Evolutionary conservation across 1,140 invertebrate genomes (phyloP).

Genomic region (Portunus trituberculatus): DNA sequence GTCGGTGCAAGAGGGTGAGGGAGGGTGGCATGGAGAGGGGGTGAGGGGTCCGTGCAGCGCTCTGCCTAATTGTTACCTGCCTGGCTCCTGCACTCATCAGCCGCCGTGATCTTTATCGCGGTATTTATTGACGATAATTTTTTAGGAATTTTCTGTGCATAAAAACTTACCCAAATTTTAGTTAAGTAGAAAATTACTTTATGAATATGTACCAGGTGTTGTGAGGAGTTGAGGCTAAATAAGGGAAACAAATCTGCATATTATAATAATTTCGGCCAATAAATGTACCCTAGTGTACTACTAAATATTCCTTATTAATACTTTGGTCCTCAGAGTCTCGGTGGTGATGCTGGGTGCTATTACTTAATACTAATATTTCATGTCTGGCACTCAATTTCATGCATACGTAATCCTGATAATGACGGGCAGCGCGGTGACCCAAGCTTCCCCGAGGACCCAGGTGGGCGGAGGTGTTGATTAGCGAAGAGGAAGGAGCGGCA

Average conservation of each 20-base stretch:
- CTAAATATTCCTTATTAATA: slow-evolving; percentile 63
- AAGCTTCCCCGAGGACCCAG: neutral
- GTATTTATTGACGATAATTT: slow-evolving; percentile 39
- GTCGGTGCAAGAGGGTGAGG: neutral
- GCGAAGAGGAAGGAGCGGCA: neutral
- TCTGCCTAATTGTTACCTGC: slow-evolving; percentile 4
- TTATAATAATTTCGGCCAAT: slow-evolving; percentile 55
- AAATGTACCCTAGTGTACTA: slow-evolving; percentile 43
- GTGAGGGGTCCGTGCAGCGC: neutral
- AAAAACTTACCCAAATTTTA: slow-evolving; percentile 40
- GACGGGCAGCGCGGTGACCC: neutral
- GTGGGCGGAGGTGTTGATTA: slow-evolving; percentile 52
- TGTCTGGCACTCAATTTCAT: slow-evolving; percentile 57
- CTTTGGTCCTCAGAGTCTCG: neutral
- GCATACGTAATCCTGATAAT: slow-evolving; percentile 65
- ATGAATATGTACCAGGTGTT: slow-evolving; percentile 57
- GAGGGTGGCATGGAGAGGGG: neutral
- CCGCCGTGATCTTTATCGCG: slow-evolving; percentile 41
- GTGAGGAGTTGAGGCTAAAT: slow-evolving; percentile 5
- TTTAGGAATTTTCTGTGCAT: slow-evolving; percentile 45
- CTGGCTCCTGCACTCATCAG: slow-evolving; percentile 41
- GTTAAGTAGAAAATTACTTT: slow-evolving; percentile 33
- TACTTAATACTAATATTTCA: slow-evolving; percentile 62
- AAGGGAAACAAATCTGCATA: slow-evolving; percentile 47
- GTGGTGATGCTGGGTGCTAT: slow-evolving; percentile 51